phyloP scores from a whole-genome alignment of 2,888 invertebrate genomes.

The Lymantria monacha region DNA sequence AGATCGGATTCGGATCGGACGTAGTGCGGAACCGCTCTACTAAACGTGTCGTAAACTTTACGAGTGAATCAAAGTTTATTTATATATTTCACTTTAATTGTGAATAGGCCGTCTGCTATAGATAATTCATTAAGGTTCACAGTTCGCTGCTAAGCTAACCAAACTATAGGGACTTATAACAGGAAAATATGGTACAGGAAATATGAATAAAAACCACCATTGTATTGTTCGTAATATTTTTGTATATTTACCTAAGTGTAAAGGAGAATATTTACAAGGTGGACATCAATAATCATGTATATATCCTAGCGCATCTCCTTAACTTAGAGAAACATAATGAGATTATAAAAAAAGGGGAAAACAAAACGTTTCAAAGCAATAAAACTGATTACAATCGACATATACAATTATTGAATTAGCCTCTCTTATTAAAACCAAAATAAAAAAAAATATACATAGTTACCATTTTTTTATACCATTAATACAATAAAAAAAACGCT shows the following conservation, averaged over 20 bases:
- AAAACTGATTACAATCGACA: slow-evolving; percentile 6
- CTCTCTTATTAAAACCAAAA: slow-evolving; percentile 8
- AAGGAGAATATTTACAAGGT: slow-evolving; percentile 82
- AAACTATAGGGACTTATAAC: background rate
- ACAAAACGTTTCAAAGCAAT: slow-evolving; percentile 14
- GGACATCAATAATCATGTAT: slow-evolving; percentile 65
- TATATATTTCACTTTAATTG: no score
- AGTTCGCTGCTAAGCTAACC: no score
- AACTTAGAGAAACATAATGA: slow-evolving; percentile 31
- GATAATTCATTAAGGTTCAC: no score
- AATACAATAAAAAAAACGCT: no score
- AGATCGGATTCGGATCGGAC: no score
- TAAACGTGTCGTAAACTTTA: no score
- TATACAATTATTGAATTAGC: slow-evolving; percentile 23
- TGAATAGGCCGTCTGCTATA: no score
- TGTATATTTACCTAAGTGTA: slow-evolving; percentile 81
- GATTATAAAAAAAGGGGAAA: slow-evolving; percentile 21
- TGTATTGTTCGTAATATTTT: slow-evolving; percentile 60
- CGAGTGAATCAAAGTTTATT: no score
- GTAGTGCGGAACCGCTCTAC: no score
- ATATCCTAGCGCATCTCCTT: slow-evolving; percentile 57
- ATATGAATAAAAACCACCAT: slow-evolving; percentile 51
- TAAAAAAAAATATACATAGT: no score
- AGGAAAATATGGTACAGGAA: background rate
- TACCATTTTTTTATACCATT: no score